These are phyloP conservation scores for Muscicapa adusta DNA, from an alignment of 2,113 vertebrate species.

Conservation along the genomic window DNA sequence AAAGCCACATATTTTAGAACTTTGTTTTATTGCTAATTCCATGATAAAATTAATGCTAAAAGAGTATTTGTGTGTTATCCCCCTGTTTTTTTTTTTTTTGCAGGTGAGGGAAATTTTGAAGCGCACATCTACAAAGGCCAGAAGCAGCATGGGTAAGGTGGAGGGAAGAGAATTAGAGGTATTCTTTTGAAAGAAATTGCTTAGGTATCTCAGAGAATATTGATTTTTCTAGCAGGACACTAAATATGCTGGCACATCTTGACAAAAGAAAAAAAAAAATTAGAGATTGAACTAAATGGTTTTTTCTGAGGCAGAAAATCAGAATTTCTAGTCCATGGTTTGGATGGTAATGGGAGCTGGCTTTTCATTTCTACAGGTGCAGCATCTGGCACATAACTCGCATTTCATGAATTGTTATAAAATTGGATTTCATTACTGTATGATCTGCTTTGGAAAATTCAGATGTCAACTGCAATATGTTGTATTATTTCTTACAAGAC, in stretches of 20 bases:
- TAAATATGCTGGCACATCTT: not conserved
- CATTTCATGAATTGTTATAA: not conserved
- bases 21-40: not conserved
- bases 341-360: not conserved
- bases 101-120: conserved; percentile 95
- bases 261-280: not conserved
- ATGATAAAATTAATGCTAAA: not conserved
- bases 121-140: conserved; percentile 82
- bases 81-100: not conserved
- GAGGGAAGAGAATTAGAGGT: not conserved
- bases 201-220: not conserved
- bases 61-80: not conserved
- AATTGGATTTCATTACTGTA: not conserved
- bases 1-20: not conserved
- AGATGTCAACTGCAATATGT: not conserved
- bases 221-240: not conserved
- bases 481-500: not conserved
- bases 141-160: conserved; percentile 90
- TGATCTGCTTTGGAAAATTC: conserved; percentile 8
- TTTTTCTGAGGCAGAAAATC: not conserved
- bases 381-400: not conserved
- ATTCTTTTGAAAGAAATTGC: not conserved
- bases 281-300: not conserved
- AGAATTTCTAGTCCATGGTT: not conserved
- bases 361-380: not conserved